phyloP scores from a whole-genome alignment of 2,113 vertebrate species.

The Hipposideros armiger region DNA sequence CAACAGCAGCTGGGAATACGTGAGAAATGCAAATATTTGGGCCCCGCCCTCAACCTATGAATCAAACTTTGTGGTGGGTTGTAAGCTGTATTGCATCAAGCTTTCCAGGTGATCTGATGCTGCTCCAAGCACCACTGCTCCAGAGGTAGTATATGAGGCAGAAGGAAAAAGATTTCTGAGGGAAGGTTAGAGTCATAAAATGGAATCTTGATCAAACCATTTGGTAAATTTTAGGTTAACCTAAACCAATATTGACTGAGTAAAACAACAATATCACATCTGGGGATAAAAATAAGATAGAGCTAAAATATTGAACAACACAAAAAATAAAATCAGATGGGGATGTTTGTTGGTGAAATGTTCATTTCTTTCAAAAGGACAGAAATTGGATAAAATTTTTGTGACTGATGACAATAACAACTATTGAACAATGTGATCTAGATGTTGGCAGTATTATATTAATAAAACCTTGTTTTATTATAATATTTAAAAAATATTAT shows the following conservation, averaged over 20 bases:
- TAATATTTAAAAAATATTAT: not conserved
- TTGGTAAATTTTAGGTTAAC: not conserved
- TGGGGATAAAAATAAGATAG: not conserved
- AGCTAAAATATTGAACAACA: conserved; percentile 19
- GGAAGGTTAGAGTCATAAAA: not conserved
- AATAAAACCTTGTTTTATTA: not conserved
- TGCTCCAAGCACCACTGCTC: not conserved
- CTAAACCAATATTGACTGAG: not conserved
- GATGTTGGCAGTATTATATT: not conserved
- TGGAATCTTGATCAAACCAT: not conserved
- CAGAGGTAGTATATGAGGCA: not conserved
- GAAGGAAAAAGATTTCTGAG: not conserved
- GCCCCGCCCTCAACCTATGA: not conserved
- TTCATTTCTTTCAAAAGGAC: not conserved
- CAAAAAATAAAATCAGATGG: not conserved
- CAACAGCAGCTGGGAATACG: not conserved
- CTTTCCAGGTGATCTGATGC: not conserved
- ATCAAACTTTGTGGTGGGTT: rapidly evolving
- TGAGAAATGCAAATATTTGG: not conserved
- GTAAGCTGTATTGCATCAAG: no score
- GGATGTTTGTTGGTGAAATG: not conserved
- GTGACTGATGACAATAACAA: not conserved
- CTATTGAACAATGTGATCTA: not conserved
- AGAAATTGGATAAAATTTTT: not conserved
- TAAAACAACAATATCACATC: not conserved